Percentiles rank a stretch among this genome's conserved stretches.
Conservation (phyloP, 2,113 vertebrate species). For the Tragelaphus strepsiceros region DNA sequence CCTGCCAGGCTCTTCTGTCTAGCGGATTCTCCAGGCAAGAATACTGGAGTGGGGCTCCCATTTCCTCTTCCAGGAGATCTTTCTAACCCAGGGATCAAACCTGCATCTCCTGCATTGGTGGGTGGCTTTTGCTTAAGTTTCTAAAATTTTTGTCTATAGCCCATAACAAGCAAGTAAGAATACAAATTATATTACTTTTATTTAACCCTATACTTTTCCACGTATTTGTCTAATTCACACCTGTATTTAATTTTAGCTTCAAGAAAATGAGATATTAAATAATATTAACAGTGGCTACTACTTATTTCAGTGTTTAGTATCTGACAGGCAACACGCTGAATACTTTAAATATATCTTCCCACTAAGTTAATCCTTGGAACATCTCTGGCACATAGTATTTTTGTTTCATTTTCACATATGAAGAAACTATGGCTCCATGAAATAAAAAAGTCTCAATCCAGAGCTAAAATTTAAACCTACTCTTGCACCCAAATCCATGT, state of each 20-base stretch:
- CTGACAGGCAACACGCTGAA: neutral
- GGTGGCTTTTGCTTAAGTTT: neutral
- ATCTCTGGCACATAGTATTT: neutral
- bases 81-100: neutral
- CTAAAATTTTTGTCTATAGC: neutral
- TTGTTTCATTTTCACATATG: neutral
- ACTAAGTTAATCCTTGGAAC: neutral
- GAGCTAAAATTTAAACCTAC: neutral
- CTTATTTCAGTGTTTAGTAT: neutral
- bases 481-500: neutral
- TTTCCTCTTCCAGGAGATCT: neutral
- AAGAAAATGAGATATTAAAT: slow-evolving; percentile 4
- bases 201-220: neutral
- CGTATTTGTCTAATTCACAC: neutral
- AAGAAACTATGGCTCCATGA: neutral
- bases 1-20: neutral
- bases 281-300: neutral
- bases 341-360: neutral
- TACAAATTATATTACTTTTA: neutral
- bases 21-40: neutral
- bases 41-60: neutral
- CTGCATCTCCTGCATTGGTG: neutral
- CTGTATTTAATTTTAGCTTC: neutral
- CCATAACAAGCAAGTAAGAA: neutral
- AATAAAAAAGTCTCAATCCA: neutral